A percentile compares a stretch with the other conserved stretches of the same genome.
Evolutionary conservation across 2,113 vertebrate species (phyloP).

Genomic region (Taxidea taxus): DNA sequence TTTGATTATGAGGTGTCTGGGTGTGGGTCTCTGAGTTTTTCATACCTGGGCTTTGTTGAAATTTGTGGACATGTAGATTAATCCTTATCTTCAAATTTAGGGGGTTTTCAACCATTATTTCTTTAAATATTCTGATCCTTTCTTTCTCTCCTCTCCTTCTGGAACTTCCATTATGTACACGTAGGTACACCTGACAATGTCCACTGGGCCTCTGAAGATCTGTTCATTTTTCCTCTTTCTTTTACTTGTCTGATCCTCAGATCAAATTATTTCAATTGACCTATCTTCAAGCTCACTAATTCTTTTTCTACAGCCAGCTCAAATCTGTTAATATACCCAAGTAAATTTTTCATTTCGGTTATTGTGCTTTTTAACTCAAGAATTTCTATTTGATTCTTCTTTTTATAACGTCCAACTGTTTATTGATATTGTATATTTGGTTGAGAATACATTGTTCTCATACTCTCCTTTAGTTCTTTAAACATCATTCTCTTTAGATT

Average conservation of each 20-base stretch:
- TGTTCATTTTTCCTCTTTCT: not conserved
- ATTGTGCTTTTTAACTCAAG: not conserved
- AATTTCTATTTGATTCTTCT: not conserved
- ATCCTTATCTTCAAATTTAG: not conserved
- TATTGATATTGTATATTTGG: not conserved
- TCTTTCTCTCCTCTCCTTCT: not conserved
- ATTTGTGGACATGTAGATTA: not conserved
- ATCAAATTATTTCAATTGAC: not conserved
- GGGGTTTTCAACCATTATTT: not conserved
- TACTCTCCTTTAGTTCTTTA: not conserved
- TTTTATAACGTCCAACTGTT: not conserved
- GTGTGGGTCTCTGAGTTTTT: not conserved
- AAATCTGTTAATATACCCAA: not conserved
- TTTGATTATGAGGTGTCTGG: not conserved
- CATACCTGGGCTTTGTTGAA: not conserved
- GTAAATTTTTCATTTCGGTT: not conserved
- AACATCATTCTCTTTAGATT: not conserved
- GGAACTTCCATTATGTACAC: not conserved
- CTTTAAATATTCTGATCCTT: not conserved
- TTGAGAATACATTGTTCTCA: not conserved
- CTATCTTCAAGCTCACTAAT: not conserved
- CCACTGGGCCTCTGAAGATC: not conserved
- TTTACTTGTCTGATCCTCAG: not conserved
- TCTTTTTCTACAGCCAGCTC: not conserved
- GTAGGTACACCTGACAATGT: not conserved